Conservation (phyloP, 2,888 invertebrate genomes). For the Tenthredo mesomela region DNA sequence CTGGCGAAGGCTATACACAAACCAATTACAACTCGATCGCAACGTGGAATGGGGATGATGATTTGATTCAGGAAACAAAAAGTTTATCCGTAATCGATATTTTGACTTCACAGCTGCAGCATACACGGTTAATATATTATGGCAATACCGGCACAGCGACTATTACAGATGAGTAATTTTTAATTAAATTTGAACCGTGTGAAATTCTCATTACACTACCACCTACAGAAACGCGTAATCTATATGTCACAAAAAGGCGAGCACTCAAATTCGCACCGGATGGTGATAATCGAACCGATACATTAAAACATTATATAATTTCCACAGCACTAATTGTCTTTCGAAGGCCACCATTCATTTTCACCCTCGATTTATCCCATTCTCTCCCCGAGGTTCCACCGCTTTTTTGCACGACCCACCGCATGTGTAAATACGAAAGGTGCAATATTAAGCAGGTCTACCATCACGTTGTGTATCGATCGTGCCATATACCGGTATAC, state of each 20-base stretch:
- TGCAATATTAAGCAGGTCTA: conserved; percentile 13
- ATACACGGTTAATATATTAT: conserved; percentile 29
- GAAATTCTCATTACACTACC: conserved; percentile 33
- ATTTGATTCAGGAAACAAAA: conserved; percentile 18
- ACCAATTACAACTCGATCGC: conserved; percentile 7
- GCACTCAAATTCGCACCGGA: not conserved
- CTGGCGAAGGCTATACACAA: not conserved
- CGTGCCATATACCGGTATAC: conserved; percentile 15
- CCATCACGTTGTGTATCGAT: not conserved
- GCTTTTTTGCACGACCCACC: conserved; percentile 16
- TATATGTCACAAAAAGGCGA: conserved; percentile 24
- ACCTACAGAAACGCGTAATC: conserved; percentile 13
- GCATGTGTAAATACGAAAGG: not conserved
- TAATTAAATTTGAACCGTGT: conserved; percentile 45
- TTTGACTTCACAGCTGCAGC: conserved; percentile 32
- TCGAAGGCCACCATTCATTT: conserved; percentile 7
- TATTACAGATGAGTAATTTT: conserved; percentile 37
- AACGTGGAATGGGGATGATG: not conserved
- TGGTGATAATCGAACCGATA: conserved; percentile 44
- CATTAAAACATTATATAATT: conserved; percentile 34
- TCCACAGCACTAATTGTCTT: conserved; percentile 30
- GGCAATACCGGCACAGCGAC: conserved; percentile 7
- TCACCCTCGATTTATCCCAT: not conserved
- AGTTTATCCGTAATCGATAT: conserved; percentile 22
- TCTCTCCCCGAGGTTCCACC: not conserved